Evolutionary conservation across 2,888 invertebrate species (phyloP), one percentile per base, ranked within the genome.

Genomic region (Epiperipatus broadwayi): DNA sequence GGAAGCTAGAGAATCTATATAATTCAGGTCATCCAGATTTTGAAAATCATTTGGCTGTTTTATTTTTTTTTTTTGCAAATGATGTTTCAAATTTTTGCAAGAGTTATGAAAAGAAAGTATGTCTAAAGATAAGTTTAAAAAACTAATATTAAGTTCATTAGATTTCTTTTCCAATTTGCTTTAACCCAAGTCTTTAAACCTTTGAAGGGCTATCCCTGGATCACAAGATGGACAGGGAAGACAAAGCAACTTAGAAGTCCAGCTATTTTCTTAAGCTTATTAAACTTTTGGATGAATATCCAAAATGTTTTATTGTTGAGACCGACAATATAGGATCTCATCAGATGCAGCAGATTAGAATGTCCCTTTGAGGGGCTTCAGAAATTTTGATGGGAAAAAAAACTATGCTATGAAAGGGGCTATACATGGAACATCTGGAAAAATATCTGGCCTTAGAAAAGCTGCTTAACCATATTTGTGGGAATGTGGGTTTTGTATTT

Each of bases 191-290:
- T 60, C 60, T 61, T 61, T 63, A 62, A 63, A 58, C 52, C 48
- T n/a, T n/a, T n/a, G 43, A 42, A 45, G 48, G 47, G 42, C 48
- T 52, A 58, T 60, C 62, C 60, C 64, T 58, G 53, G 49, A 49
- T 59, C 59, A 61, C 69, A 89, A 76, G 85, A 97, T 97, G 97
- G 95, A 85, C 84, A 93, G 89, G 87, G 95, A 91, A 91, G 95
- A 95, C 80, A 91, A 87, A 70, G 73, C 84, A 61, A 73, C 85
- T 53, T 97, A 95, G 97, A 97, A 97, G 70, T 73, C 87, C 46
- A 85, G 80, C 63, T 97, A 93, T 68, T 97, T 97, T 72, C 66
- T 73, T 52, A 91, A 89, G 69, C 75, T 97, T 51, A 78, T 89
- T 55, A 87, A 79, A 76, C 72, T 89, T 39, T 68, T 93, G 63